Evolutionary conservation across 1,140 invertebrate genomes (phyloP), one percentile per base, ranked within the genome.

Genomic region (Ditylenchus dipsaci): DNA sequence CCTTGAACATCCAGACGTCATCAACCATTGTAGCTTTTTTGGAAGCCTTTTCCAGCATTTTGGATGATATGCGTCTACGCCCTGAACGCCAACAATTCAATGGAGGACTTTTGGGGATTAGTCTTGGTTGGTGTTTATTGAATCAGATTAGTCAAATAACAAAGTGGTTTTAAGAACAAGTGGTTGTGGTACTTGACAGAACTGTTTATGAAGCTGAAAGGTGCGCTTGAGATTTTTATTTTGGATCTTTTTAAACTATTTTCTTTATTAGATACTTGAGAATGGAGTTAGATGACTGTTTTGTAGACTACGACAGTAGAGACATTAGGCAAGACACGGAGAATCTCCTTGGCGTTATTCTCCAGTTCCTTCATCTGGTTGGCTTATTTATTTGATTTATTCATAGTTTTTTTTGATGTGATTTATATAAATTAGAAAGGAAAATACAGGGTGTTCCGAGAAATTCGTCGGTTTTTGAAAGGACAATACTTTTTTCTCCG

Each of bases 121-220:
- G 30, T 21, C 29, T 67, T n/a, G n/a, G n/a, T n/a, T n/a, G n/a
- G n/a, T n/a, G n/a, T n/a, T n/a, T n/a, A n/a, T n/a, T n/a, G n/a
- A n/a, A n/a, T n/a, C n/a, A n/a, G n/a, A n/a, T n/a, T n/a, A n/a
- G n/a, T n/a, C n/a, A n/a, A n/a, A n/a, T n/a, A n/a, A n/a, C n/a
- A n/a, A n/a, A n/a, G n/a, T n/a, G n/a, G n/a, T n/a, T n/a, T n/a
- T n/a, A n/a, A 23, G 58, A 68, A 47, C 56, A 74, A 45, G 69
- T 71, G 29, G 47, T 68, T 29, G 60, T 71, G 21, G 72, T 71
- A 23, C 26, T 71, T n/a, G 69, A 71, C 19, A 27, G 69, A 65
- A 43, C 71, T 19, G 30, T 71, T 17, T 71, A 74, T 69, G 69
- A 71, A 45, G 71, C 71, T 11, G 69, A 71, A 49, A 23, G 69